Conservation (phyloP, 2,113 vertebrate species). For the Salvelinus alpinus region DNA sequence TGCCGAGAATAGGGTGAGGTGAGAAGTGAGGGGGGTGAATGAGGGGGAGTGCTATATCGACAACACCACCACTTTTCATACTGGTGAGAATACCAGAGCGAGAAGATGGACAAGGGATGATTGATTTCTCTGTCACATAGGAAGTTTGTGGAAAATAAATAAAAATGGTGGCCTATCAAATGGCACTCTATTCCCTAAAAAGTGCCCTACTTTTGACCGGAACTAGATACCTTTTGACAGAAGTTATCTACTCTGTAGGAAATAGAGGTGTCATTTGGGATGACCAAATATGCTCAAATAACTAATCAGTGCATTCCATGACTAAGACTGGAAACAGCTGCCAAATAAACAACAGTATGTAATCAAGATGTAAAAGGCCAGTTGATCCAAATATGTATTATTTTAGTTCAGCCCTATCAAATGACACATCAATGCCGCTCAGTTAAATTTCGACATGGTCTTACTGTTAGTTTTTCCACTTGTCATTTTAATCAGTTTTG, state of each 20-base stretch:
- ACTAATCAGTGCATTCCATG: too few species aligned
- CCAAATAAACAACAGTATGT: too few species aligned
- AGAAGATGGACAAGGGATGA: conserved; percentile 51
- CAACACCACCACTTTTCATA: conserved; percentile 41
- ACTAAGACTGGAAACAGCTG: too few species aligned
- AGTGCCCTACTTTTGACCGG: too few species aligned
- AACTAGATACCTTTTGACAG: too few species aligned
- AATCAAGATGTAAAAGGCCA: neutral
- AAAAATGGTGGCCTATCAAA: conserved; percentile 37
- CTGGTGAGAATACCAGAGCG: conserved; percentile 45
- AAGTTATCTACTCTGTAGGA: too few species aligned
- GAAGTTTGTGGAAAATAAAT: conserved; percentile 33
- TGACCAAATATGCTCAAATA: too few species aligned
- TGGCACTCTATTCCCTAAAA: too few species aligned
- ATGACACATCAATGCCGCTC: neutral
- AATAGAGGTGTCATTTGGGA: too few species aligned
- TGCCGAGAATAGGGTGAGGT: conserved; percentile 43
- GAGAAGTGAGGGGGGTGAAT: neutral
- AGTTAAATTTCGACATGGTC: neutral
- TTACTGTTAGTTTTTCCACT: conserved; percentile 63
- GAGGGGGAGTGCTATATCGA: neutral
- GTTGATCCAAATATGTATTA: neutral
- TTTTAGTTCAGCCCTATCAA: neutral
- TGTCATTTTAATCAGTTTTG: conserved; percentile 61
- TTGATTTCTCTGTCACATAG: conserved; percentile 52